Evolutionary conservation across 1,140 invertebrate genomes (phyloP), one percentile per base, ranked within the genome.

Genomic region (Neodiprion lecontei): DNA sequence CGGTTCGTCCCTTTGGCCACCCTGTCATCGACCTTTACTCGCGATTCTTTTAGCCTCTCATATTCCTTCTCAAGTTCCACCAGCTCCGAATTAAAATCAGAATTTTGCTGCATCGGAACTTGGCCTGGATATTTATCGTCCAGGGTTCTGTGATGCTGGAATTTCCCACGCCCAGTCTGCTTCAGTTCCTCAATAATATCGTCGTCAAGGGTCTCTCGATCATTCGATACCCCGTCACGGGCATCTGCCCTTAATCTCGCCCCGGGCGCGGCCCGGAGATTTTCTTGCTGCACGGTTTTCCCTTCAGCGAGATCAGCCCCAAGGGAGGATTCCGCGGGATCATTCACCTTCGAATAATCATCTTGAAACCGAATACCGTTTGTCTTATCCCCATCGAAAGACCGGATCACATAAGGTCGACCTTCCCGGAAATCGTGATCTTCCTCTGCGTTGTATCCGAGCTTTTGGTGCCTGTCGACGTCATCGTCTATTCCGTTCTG

Each of bases 61-160:
- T 76, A 76, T 23, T 76, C 75, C 65, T 76, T 47, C 67, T 76
- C 75, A 12, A 76, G 40, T 50, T 74, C 73, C 40, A 67, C 12
- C 68, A 76, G 67, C 50, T 76, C 72, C 1, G 73, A 28, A 8
- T 67, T 61, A 5, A 74, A 49, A 23, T 74, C 48, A 1, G 48
- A 10, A 48, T 71, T 50, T 23, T 49, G 21, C 5, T 11, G 48
- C 12, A 0, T 23, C 53, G 53, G 8, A 40, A 40, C 28, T 40
- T 40, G 28, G 5, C 28, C 28, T 1, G 28, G 1, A 40, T 14
- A 69, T 69, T 28, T 17, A 69, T n/a, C 1, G 28, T 14, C 17
- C 12, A 69, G 48, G 9, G 74, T 47, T 67, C 9, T 70, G 47
- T 67, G 17, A 47, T 75, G 48, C 14, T 66, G 67, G 12, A 75